phyloP scores from a whole-genome alignment of 2,797 vertebrate species.

The Tangara arthus region DNA sequence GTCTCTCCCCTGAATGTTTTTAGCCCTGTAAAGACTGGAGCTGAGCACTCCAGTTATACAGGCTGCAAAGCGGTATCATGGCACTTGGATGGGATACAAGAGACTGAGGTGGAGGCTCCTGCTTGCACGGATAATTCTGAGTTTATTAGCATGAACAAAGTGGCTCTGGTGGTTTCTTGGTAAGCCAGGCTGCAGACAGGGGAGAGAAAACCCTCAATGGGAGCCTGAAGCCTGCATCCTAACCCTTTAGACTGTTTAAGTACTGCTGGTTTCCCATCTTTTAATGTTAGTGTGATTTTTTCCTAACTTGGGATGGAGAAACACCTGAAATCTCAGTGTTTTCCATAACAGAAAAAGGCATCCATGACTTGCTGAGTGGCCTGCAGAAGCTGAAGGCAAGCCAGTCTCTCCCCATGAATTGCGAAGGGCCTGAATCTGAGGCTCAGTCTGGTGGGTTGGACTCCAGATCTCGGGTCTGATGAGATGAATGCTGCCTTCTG shows the following conservation, averaged over 20 bases:
- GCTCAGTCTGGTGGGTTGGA: neutral
- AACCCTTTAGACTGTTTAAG: neutral
- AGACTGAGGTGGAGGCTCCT: neutral
- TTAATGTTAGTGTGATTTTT: neutral
- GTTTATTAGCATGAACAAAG: neutral
- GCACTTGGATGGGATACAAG: fast-evolving
- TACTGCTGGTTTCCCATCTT: neutral
- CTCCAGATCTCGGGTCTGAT: neutral
- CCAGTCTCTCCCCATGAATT: neutral
- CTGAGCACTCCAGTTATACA: neutral
- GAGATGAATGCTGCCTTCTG: neutral
- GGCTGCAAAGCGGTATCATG: neutral
- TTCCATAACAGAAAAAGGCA: neutral
- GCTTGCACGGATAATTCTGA: fast-evolving
- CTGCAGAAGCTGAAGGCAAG: neutral
- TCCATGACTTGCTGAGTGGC: neutral
- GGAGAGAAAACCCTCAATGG: neutral
- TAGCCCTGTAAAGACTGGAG: neutral
- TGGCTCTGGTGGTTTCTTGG: neutral
- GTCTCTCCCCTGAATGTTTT: neutral
- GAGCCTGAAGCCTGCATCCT: neutral
- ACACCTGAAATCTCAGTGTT: neutral
- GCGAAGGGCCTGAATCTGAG: neutral
- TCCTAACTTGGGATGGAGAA: neutral
- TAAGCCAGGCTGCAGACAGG: neutral